Evolutionary conservation across 2,113 vertebrate genomes (phyloP).

Genomic region (Callopanchax toddi): DNA sequence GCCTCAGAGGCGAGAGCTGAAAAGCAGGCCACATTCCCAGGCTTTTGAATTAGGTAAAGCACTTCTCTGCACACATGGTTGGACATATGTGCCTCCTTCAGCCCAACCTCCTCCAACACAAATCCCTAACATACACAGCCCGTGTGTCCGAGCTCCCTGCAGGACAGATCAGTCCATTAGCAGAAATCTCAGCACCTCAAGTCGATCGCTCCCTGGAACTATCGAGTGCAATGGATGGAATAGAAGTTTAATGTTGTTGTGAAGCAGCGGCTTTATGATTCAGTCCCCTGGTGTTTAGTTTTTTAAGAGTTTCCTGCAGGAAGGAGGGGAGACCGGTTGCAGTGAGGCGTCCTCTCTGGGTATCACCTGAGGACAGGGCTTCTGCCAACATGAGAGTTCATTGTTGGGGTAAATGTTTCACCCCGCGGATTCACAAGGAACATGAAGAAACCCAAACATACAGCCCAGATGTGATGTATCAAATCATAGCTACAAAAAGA

Average conservation of each 20-base stretch:
- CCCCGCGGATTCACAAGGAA: slow-evolving; percentile 45
- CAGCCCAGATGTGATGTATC: too few species aligned
- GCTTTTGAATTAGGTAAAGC: slow-evolving; percentile 70
- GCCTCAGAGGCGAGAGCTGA: slow-evolving; percentile 42
- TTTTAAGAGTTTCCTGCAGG: slow-evolving; percentile 15
- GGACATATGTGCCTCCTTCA: slow-evolving; percentile 53
- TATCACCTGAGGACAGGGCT: slow-evolving; percentile 26
- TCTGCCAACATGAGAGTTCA: slow-evolving; percentile 10
- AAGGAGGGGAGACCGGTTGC: slow-evolving; percentile 12
- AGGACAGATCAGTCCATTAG: slow-evolving; percentile 57
- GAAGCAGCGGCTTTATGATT: slow-evolving; percentile 2
- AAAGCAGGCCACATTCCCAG: slow-evolving; percentile 66
- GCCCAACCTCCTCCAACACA: slow-evolving; percentile 18
- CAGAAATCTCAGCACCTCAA: slow-evolving; percentile 29
- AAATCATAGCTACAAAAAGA: too few species aligned
- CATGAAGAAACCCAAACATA: slow-evolving; percentile 44
- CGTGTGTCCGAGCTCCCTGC: slow-evolving; percentile 20
- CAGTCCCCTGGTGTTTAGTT: neutral
- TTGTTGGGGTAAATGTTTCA: slow-evolving; percentile 57
- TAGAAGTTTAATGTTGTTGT: slow-evolving; percentile 10
- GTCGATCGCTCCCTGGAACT: slow-evolving; percentile 9
- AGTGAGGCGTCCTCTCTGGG: slow-evolving; percentile 21
- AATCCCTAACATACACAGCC: slow-evolving; percentile 42
- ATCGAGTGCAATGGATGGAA: neutral
- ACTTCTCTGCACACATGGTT: slow-evolving; percentile 64